Evolutionary conservation across 2,113 vertebrate species (phyloP), one percentile per base, ranked within the genome.

Genomic region (Puffinus mauretanicus): DNA sequence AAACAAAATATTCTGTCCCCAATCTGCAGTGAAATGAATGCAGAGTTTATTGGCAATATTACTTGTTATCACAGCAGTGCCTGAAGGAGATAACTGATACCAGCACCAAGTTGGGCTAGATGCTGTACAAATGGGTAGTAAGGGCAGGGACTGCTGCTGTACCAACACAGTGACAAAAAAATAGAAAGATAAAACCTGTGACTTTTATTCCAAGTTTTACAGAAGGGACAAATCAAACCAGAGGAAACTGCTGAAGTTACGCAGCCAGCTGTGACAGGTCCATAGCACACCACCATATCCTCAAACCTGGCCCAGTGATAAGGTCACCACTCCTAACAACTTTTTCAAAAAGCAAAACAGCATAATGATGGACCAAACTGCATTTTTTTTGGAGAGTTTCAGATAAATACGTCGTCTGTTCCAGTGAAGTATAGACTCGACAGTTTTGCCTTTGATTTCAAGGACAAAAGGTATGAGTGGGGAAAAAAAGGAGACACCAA

Each of bases 11-110:
- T 44, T 87, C 57, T 86, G 71, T 70, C 55, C 38, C 42, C 46
- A 40, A 2, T 67, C 78, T 51, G 36, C 71, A 90, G 71, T 8
- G 25, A 94, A 95, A 77, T 9, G 15, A 89, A 94, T 32, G 44
- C 79, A 32, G 81, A 83, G 87, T 88, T 81, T 90, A 88, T 54
- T 90, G 75, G 82, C 87, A 96, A 32, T 67, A 86, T 77, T 89
- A 58, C 46, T 77, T 80, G 55, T 62, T 93, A 82, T 71, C 66
- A 82, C 70, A 77, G 73, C 54, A 65, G 32, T 36, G 49, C 62
- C 58, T 80, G 40, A 95, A 95, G 73, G 81, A 82, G 66, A 13
- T 9, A 85, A 75, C 47, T 25, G 52, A 54, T 3, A 21, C 21
- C 47, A 88, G 58, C 47, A 80, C 76, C 60, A 75, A 54, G 42